Evolutionary conservation across 2,888 invertebrate species (phyloP), one percentile per base, ranked within the genome.

Genomic region (Machimus atricapillus): DNA sequence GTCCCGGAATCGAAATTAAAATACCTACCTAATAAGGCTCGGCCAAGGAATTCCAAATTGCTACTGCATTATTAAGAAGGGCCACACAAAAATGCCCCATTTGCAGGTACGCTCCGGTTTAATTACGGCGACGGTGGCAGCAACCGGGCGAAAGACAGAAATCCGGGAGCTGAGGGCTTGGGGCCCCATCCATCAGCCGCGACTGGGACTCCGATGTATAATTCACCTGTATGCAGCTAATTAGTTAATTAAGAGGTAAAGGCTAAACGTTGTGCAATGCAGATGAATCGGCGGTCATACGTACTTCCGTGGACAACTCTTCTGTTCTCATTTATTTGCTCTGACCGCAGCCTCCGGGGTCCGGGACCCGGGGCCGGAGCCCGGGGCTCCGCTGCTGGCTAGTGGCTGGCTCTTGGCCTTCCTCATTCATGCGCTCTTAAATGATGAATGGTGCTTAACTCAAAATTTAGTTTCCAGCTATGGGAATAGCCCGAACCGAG

Each of bases 221-320:
- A 87, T 88, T 88, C 85, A 87, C 77, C 46, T 86, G 83, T 87
- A 83, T 88, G 88, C 87, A 88, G 87, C 52, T 87, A 88, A 88
- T 88, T 88, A 88, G 87, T 87, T 88, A 88, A 88, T 88, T 88
- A 88, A 87, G 87, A 87, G 76, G 77, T 83, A 66, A 82, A 66
- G 52, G 86, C 86, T 82, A 85, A 87, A 85, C 77, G 78, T 85
- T 88, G 82, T 88, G 88, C 88, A 87, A 78, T 88, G 87, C 88
- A 56, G 88, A 87, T 87, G 74, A 74, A 85, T 85, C 85, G 34
- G 56, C 19, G 85, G 74, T 23, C 85, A 74, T 40, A 40, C 73
- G 16, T 23, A 74, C 74, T 74, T 85, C 74, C 43, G 74, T 82
- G 34, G 85, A 46, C 46, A 85, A 58, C 19, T 58, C 74, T 27